A percentile compares a stretch with the other conserved stretches of the same genome.
Evolutionary conservation across 2,113 vertebrate genomes (phyloP).

Genomic region (Dryoscopus gambensis): DNA sequence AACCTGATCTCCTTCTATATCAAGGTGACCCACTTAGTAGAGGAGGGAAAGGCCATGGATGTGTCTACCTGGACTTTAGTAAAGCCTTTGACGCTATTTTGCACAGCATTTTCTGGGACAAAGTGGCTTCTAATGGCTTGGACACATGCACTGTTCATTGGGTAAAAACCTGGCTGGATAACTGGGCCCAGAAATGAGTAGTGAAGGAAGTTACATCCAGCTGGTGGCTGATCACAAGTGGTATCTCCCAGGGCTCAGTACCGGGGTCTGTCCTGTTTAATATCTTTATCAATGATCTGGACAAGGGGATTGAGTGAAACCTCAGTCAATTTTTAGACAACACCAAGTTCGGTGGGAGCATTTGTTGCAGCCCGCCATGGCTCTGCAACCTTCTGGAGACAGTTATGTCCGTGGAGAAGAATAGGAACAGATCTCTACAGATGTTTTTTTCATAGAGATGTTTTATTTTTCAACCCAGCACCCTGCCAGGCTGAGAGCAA

Average conservation of each 20-base stretch:
- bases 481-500: no score
- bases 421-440: no score
- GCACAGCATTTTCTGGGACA: not conserved
- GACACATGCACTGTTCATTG: not conserved
- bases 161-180: not conserved
- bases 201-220: not conserved
- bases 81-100: not conserved
- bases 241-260: not conserved
- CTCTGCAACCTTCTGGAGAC: no score
- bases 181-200: fast-evolving
- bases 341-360: not conserved
- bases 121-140: not conserved
- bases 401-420: no score
- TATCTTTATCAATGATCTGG: not conserved
- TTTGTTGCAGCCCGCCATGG: no score
- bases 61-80: not conserved
- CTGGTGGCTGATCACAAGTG: fast-evolving
- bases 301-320: not conserved
- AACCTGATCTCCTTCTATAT: not conserved
- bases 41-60: not conserved
- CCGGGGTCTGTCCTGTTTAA: not conserved
- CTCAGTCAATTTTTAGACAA: not conserved
- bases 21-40: not conserved
- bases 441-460: no score
- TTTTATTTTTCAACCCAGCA: no score